Conservation (phyloP, 2,113 vertebrate species). For the Oostethus manadensis region DNA sequence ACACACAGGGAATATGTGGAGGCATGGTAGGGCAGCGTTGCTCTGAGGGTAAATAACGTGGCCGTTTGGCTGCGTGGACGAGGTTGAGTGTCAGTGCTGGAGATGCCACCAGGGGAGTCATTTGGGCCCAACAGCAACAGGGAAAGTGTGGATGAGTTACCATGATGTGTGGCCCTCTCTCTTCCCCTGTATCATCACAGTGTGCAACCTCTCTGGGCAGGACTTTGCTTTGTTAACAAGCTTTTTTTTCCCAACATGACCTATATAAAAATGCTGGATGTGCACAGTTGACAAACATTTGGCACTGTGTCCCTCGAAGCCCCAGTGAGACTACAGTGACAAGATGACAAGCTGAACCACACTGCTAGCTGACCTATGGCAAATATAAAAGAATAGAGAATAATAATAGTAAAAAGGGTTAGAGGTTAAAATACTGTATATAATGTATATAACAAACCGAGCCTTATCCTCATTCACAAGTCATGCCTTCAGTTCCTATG, state of each 20-base stretch:
- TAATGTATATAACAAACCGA: no score
- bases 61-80: conserved; percentile 30
- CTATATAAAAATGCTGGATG: conserved; percentile 10
- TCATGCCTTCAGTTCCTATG: no score
- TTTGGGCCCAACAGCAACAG: conserved; percentile 15
- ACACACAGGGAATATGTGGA: conserved; percentile 35
- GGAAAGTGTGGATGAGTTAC: conserved; percentile 14
- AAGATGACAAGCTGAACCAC: conserved; percentile 2
- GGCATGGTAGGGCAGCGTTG: conserved; percentile 39
- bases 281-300: background rate
- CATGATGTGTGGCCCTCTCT: background rate
- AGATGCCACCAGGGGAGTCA: conserved; percentile 43
- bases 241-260: conserved; percentile 4
- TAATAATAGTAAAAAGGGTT: no score
- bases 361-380: background rate
- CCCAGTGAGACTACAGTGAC: conserved; percentile 2
- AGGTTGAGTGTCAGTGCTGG: conserved; percentile 22
- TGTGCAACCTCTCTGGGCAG: background rate
- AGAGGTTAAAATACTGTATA: no score
- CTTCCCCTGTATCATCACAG: background rate
- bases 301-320: background rate
- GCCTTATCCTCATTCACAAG: no score
- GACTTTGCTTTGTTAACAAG: background rate
- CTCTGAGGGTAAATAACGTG: conserved; percentile 60
- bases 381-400: background rate